Base-by-base conservation (phyloP, 2,797 vertebrate genomes). In the Perodicticus potto region DNA sequence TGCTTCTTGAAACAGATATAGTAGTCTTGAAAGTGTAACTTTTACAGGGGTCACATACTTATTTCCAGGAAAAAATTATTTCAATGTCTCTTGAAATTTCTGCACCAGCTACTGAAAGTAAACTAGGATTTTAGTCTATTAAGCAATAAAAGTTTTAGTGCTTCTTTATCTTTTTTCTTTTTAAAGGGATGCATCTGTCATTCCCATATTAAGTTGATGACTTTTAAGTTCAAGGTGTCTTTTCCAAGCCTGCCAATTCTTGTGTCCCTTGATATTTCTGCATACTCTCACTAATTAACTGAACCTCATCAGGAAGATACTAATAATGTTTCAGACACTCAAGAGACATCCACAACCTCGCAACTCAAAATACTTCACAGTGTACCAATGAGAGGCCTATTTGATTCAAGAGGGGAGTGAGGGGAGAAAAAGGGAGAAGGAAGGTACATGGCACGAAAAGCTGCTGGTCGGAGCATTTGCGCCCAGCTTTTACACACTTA, bases 401-500 rank as follows among this genome's bases (percentile, higher is more conserved):
- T 19, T 23, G 80, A 67, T 10, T 82, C 85, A 32, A 59, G 49
- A 77, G 3, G 20, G 34, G 27, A 86, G 20, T 32, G 32, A 86
- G 20, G 70, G 22, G 17, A 25, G 32, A 78, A 40, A 55, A 63
- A 63, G 73, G 65, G 27, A 65, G 57, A 63, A 74, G 29, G 45
- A 29, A 86, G 12, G 40, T 29, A 45, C 13, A 14, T 4, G 37
- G 40, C 81, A 20, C 6, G 27, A 27, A 67, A 80, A 85, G 81
- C 77, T 49, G 92, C 78, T 5, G 49, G 40, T 61, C n/a, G n/a
- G 80, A 55, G 90, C 86, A 32, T 78, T 34, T 55, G 94, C 17
- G 34, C 82, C 95, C 96, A 63, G 94, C 73, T 86, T 45, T 65
- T 2, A 27, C 34, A 89, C 97, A 98, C 99, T 99, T 97, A 99